Evolutionary conservation across 2,113 vertebrate genomes (phyloP).

Genomic region (Notechis scutatus): DNA sequence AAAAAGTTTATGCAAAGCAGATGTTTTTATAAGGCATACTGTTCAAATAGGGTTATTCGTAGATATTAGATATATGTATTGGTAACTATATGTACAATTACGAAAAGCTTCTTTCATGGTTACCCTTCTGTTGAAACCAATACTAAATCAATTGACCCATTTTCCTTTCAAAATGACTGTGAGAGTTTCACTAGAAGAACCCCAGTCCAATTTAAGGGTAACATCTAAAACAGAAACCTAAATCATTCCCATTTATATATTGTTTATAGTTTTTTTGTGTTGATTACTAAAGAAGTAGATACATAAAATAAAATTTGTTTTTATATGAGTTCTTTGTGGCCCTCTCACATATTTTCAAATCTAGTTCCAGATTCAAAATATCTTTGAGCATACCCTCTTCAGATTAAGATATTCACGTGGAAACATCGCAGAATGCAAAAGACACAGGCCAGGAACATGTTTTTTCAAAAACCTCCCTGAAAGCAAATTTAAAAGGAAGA

Average conservation of each 20-base stretch:
- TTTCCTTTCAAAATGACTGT: background rate
- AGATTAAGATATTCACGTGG: background rate
- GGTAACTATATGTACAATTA: background rate
- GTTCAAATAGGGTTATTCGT: background rate
- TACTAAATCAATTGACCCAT: background rate
- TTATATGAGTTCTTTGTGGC: background rate
- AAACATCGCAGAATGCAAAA: background rate
- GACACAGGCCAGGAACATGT: background rate
- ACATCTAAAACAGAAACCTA: background rate
- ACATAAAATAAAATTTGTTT: background rate
- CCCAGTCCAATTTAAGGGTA: background rate
- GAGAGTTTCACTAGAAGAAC: background rate
- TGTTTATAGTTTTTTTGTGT: too few relatives aligned
- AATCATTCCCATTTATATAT: too few relatives aligned
- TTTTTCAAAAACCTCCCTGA: background rate
- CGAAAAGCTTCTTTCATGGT: background rate
- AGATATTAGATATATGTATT: background rate
- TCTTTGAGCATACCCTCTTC: background rate
- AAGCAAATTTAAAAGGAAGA: background rate
- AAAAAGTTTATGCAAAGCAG: background rate
- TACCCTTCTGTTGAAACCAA: background rate
- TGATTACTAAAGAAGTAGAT: background rate
- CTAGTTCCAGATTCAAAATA: background rate
- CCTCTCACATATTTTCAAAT: background rate
- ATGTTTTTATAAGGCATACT: background rate